Evolutionary conservation across 2,113 vertebrate species (phyloP).

Genomic region (Tauraco erythrolophus): DNA sequence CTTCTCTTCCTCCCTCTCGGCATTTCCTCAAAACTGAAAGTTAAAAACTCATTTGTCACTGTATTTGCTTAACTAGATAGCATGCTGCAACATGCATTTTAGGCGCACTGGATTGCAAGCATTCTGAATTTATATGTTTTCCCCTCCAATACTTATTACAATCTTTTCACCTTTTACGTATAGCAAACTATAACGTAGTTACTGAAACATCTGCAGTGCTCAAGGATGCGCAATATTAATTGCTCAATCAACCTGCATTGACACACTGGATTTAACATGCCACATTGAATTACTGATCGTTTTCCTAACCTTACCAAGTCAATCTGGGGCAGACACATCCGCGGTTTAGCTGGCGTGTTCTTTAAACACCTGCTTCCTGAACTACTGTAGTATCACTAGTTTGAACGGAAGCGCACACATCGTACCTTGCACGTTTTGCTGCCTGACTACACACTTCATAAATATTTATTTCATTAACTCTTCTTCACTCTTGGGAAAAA

Average conservation of each 20-base stretch:
- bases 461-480: not conserved
- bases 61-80: not conserved
- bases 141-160: not conserved
- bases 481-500: not conserved
- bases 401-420: not conserved
- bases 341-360: not conserved
- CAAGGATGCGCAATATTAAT: not conserved
- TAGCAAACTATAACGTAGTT: not conserved
- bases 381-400: not conserved
- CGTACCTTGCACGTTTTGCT: not conserved
- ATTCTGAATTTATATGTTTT: not conserved
- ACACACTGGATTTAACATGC: conserved; percentile 31
- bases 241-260: not conserved
- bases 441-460: not conserved
- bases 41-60: not conserved
- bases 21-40: not conserved
- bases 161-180: not conserved
- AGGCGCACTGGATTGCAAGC: not conserved
- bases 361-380: not conserved
- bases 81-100: not conserved
- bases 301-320: conserved; percentile 5
- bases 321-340: not conserved
- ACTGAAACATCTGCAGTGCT: not conserved
- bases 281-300: not conserved
- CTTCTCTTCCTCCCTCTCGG: not conserved